Conservation (phyloP, 2,797 vertebrate genomes). For the Australoheros facetus region DNA sequence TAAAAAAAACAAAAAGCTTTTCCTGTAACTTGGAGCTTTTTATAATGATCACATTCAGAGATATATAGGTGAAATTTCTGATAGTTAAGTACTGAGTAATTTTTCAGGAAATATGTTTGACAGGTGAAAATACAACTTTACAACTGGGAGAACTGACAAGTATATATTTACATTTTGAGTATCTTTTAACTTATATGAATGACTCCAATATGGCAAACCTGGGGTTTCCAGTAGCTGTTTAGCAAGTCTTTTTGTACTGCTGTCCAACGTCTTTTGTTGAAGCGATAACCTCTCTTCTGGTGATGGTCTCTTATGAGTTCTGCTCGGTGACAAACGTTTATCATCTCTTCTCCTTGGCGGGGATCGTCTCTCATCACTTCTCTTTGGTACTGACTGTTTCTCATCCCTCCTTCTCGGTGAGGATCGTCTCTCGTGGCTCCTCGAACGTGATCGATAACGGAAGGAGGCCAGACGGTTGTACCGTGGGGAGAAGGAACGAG, state of each 20-base stretch:
- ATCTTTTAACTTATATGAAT: not conserved
- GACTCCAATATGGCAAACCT: slow-evolving; percentile 54
- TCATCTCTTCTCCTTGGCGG: not conserved
- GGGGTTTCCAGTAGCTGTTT: slow-evolving; percentile 75
- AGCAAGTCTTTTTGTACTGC: slow-evolving; percentile 66
- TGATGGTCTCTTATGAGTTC: not conserved
- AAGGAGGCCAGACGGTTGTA: not conserved
- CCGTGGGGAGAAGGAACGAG: slow-evolving; percentile 63
- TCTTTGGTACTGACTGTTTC: not conserved
- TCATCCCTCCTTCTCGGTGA: not conserved
- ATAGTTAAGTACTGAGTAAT: not conserved
- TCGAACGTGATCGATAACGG: slow-evolving; percentile 20
- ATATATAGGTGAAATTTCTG: not conserved
- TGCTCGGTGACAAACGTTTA: not conserved
- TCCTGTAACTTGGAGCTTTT: not conserved
- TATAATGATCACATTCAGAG: not conserved
- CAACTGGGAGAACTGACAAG: not conserved
- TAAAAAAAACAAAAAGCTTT: not conserved
- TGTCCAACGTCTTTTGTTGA: slow-evolving; percentile 2
- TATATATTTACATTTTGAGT: not conserved
- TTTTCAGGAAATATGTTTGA: not conserved
- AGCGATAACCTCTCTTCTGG: not conserved
- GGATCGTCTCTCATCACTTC: not conserved
- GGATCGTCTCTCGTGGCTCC: slow-evolving; percentile 17
- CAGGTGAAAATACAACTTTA: not conserved